Conservation (phyloP, 1,140 invertebrate genomes). For the Drosophila ercepeae region DNA sequence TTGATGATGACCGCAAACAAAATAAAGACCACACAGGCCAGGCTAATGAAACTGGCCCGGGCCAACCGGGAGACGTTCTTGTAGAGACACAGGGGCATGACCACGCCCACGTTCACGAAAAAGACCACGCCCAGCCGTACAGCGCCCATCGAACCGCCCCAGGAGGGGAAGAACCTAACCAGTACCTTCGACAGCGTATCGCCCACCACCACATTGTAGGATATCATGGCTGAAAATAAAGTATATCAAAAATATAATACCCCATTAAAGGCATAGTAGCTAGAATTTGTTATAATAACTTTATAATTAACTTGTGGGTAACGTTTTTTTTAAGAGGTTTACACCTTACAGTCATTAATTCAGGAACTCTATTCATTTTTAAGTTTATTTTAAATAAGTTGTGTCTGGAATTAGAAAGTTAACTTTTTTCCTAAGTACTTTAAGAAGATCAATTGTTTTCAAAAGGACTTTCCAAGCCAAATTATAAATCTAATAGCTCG, state of each 20-base stretch:
- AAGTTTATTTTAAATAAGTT: background rate
- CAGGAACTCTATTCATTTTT: background rate
- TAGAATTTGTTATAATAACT: background rate
- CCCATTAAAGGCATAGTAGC: background rate
- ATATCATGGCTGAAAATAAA: conserved; percentile 90
- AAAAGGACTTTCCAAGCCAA: no score
- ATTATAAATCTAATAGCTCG: no score
- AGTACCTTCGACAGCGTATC: conserved; percentile 95
- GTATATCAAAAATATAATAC: background rate
- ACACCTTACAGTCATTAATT: background rate
- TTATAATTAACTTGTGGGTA: background rate
- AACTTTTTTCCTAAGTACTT: no score
- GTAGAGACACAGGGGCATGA: conserved; percentile 92
- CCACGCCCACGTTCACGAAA: conserved; percentile 89
- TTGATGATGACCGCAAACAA: conserved; percentile 87
- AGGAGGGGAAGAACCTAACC: conserved; percentile 85
- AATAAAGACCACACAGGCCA: conserved; percentile 91
- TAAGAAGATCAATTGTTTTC: no score
- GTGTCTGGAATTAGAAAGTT: no score
- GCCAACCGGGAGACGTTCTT: conserved; percentile 91
- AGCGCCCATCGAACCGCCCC: conserved; percentile 85
- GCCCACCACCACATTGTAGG: conserved; percentile 95
- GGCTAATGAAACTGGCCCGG: conserved; percentile 91
- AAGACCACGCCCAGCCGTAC: conserved; percentile 91
- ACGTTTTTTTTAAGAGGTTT: background rate